These are phyloP conservation scores for Phania funesta DNA, from an alignment of 2,888 invertebrate genomes.

Conservation along the genomic window DNA sequence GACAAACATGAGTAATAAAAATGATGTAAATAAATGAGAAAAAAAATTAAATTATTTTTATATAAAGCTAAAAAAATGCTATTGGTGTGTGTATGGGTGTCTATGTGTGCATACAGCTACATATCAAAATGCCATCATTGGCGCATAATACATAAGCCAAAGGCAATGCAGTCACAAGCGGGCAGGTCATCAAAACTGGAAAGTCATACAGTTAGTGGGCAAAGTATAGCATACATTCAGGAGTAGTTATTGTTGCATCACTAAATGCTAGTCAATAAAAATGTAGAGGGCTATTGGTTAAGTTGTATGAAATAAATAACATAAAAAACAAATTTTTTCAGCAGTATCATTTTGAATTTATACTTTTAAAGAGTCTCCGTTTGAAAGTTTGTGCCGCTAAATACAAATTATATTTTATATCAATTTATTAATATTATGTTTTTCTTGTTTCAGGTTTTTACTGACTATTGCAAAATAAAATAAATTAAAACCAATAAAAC, in stretches of 20 bases:
- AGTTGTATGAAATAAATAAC: neutral
- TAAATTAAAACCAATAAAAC: neutral
- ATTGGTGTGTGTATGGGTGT: neutral
- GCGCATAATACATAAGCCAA: slow-evolving; percentile 62
- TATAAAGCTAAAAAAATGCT: slow-evolving; percentile 22
- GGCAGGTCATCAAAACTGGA: neutral
- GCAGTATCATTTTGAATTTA: neutral
- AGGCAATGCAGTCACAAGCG: slow-evolving; percentile 59
- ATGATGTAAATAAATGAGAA: slow-evolving; percentile 14
- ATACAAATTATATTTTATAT: neutral
- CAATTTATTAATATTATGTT: neutral
- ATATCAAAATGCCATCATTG: slow-evolving; percentile 59
- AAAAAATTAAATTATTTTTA: slow-evolving; percentile 36
- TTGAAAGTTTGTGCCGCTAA: neutral
- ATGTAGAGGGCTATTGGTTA: neutral
- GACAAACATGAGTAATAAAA: slow-evolving; percentile 46
- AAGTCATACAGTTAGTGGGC: slow-evolving; percentile 1
- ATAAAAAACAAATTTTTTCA: neutral
- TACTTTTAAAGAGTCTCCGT: neutral
- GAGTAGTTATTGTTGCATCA: slow-evolving; percentile 9
- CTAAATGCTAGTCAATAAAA: slow-evolving; percentile 14
- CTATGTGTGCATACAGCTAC: slow-evolving; percentile 36
- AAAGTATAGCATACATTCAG: slow-evolving; percentile 22
- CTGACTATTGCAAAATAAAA: neutral
- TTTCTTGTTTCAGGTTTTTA: neutral